Evolutionary conservation across 2,113 vertebrate species (phyloP).

Genomic region (Clinocottus analis): DNA sequence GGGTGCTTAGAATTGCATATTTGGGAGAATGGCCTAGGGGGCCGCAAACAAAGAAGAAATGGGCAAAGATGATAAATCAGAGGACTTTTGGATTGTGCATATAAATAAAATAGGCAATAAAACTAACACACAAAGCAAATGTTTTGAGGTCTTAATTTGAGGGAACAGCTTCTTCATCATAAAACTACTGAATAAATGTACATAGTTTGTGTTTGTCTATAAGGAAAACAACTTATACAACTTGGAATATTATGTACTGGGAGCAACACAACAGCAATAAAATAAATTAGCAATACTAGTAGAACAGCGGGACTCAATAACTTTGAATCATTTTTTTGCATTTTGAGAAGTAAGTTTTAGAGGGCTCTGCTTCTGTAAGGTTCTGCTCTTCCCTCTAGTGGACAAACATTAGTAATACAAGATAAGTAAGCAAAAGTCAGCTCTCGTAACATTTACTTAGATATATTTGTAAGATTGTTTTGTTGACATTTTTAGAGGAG

Average conservation of each 20-base stretch:
- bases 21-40: not conserved
- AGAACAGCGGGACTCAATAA: not conserved
- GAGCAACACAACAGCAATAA: not conserved
- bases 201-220: not conserved
- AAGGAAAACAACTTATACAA: not conserved
- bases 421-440: not conserved
- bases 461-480: not conserved
- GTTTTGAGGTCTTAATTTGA: not conserved
- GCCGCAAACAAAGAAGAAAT: slow-evolving; percentile 28
- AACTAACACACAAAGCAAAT: slow-evolving; percentile 15
- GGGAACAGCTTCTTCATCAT: not conserved
- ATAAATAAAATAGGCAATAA: not conserved
- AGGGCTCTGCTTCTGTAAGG: not conserved
- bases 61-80: not conserved
- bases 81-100: slow-evolving; percentile 13
- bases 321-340: not conserved
- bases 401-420: slow-evolving; percentile 21
- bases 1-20: slow-evolving; percentile 23
- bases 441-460: not conserved
- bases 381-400: slow-evolving; percentile 48
- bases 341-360: not conserved
- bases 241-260: not conserved
- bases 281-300: not conserved
- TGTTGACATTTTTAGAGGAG: not conserved
- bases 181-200: slow-evolving; percentile 1